Base-by-base conservation (phyloP, 2,797 vertebrate species). In the Somateria mollissima region DNA sequence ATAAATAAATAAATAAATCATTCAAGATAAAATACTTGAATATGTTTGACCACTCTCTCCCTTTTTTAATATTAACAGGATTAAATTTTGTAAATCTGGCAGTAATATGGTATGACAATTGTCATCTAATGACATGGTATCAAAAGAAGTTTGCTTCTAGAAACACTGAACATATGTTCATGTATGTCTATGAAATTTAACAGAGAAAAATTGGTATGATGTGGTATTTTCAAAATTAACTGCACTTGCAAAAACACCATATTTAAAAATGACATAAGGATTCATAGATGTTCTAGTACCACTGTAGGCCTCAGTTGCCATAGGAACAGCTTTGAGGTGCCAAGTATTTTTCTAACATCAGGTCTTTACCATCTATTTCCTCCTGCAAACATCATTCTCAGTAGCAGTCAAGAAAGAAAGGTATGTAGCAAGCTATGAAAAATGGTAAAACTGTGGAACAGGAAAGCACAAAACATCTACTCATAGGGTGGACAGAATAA, bases 361-460 rank as follows among this genome's bases (percentile, higher is more conserved):
- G 56, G 87, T 80, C 60, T 94, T 92, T 61, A 47, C 43, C 41
- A 90, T 96, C 86, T 76, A 74, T 95, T 95, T 94, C 75, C 62
- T 83, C 62, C 79, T 84, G 49, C 67, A 87, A 87, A 91, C 58
- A 74, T 73, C 58, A 39, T 91, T 92, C 78, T 87, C 53, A 54
- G 77, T 43, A 66, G 60, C 69, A 87, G 34, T 67, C 36, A 74
- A 90, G 41, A 81, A 75, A 75, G 70, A n/a, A 92, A 54, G 10
- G 37, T 66, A 16, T 25, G 61, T 24, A 85, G 71, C 34, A 87
- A 92, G 47, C 49, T 72, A 69, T 45, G 57, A 78, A 72, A 95
- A 94, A 60, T 7, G 14, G 37, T 64, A 94, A 72, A 65, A 67
- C 45, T 67, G 28, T 21, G 37, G 94, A 88, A 62, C 13, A 65